phyloP scores from a whole-genome alignment of 2,113 vertebrate genomes.

The Gobiocypris rarus region DNA sequence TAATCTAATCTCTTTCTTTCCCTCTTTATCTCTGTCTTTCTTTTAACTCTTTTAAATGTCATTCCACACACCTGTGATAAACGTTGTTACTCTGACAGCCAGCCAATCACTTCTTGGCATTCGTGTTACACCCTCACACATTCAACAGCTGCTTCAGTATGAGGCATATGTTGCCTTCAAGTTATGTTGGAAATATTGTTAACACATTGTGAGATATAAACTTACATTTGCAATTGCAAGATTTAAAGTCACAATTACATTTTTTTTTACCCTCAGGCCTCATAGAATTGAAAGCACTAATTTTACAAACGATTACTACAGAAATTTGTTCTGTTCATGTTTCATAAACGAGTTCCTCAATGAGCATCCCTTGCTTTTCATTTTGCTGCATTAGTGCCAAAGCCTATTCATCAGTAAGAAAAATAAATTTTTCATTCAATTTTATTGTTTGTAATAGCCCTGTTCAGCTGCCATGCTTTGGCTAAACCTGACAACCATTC shows the following conservation, averaged over 20 bases:
- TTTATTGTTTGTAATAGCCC: neutral
- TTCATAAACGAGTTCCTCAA: neutral
- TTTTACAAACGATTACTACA: neutral
- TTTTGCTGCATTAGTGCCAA: neutral
- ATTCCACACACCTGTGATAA: slow-evolving; percentile 30
- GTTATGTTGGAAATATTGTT: neutral
- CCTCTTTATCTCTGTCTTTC: slow-evolving; percentile 15
- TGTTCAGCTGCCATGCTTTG: neutral
- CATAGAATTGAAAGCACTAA: neutral
- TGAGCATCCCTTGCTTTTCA: neutral
- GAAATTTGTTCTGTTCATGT: neutral
- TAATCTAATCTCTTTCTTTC: slow-evolving; percentile 39
- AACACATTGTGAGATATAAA: too few relatives aligned
- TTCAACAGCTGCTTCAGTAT: neutral
- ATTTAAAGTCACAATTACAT: neutral
- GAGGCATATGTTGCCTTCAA: too few relatives aligned
- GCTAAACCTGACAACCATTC: neutral
- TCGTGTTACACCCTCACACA: slow-evolving; percentile 18
- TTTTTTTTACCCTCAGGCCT: neutral
- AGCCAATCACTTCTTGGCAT: slow-evolving; percentile 5
- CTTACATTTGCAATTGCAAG: too few relatives aligned
- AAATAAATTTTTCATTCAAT: neutral
- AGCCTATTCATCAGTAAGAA: neutral
- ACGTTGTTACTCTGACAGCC: neutral
- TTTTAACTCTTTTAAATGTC: slow-evolving; percentile 13